These are phyloP conservation scores for Channa striata DNA, from an alignment of 2,797 vertebrate genomes.

Conservation along the genomic window DNA sequence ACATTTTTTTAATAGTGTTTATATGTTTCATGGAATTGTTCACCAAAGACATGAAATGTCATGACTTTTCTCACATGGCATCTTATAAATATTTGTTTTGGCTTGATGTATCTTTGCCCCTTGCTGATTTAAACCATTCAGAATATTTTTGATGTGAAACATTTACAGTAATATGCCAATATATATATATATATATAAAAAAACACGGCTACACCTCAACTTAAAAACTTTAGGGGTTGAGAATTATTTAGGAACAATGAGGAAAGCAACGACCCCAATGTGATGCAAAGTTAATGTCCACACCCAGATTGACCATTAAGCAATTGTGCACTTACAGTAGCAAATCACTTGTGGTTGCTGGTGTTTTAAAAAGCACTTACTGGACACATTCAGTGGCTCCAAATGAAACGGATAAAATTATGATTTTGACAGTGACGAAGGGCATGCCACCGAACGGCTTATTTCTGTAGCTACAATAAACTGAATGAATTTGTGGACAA, in stretches of 20 bases:
- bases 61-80: too few species aligned
- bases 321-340: slow-evolving; percentile 46
- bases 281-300: slow-evolving; percentile 35
- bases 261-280: slow-evolving; percentile 9
- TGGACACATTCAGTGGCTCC: slow-evolving; percentile 35
- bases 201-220: not conserved
- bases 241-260: slow-evolving; percentile 18
- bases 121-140: too few species aligned
- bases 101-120: too few species aligned
- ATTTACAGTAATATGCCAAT: slow-evolving; percentile 10
- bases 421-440: slow-evolving; percentile 12
- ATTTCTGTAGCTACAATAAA: slow-evolving; percentile 18
- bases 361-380: slow-evolving; percentile 62
- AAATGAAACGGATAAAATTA: slow-evolving; percentile 22
- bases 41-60: too few species aligned
- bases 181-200: too few species aligned
- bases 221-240: slow-evolving; percentile 11
- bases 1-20: too few species aligned
- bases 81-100: too few species aligned
- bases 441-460: slow-evolving; percentile 5
- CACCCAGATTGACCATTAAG: slow-evolving; percentile 36
- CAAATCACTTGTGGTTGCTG: slow-evolving; percentile 45
- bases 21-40: too few species aligned
- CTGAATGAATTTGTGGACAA: slow-evolving; percentile 20
- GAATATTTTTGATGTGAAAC: not conserved